phyloP scores from a whole-genome alignment of 2,113 vertebrate species.

The Hypocryptadius cinnamomeus region DNA sequence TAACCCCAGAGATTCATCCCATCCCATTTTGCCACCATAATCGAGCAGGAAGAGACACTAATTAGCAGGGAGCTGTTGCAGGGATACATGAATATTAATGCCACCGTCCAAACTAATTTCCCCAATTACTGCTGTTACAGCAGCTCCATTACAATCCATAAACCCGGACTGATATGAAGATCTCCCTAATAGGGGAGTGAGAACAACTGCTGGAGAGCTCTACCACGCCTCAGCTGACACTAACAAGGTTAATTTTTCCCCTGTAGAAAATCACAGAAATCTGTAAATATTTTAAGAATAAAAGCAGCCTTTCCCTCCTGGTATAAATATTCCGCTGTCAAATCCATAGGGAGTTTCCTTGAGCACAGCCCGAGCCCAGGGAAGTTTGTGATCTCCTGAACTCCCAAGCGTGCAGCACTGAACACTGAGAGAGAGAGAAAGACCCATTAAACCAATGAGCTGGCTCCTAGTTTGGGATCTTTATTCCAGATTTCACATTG shows the following conservation, averaged over 20 bases:
- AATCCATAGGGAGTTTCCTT: background rate
- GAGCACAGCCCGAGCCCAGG: background rate
- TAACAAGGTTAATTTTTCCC: background rate
- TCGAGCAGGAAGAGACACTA: background rate
- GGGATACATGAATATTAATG: conserved; percentile 56
- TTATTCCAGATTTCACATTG: background rate
- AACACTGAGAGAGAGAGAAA: background rate
- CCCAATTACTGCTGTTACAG: conserved; percentile 42
- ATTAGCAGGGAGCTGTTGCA: conserved; percentile 34
- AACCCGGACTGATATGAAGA: background rate
- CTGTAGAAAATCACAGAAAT: background rate
- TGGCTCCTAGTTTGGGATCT: background rate
- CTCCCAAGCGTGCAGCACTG: background rate
- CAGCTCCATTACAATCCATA: conserved; percentile 46
- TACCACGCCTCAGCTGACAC: background rate
- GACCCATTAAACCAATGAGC: background rate
- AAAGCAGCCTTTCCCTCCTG: background rate
- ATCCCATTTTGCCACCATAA: background rate
- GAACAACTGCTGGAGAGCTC: background rate
- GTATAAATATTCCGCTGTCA: background rate
- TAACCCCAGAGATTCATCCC: background rate
- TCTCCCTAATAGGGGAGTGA: background rate
- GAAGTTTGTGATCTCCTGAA: background rate
- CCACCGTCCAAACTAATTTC: conserved; percentile 42
- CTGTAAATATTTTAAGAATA: background rate